These are phyloP conservation scores for Laticauda colubrina DNA, from an alignment of 2,113 vertebrate species.

Conservation along the genomic window DNA sequence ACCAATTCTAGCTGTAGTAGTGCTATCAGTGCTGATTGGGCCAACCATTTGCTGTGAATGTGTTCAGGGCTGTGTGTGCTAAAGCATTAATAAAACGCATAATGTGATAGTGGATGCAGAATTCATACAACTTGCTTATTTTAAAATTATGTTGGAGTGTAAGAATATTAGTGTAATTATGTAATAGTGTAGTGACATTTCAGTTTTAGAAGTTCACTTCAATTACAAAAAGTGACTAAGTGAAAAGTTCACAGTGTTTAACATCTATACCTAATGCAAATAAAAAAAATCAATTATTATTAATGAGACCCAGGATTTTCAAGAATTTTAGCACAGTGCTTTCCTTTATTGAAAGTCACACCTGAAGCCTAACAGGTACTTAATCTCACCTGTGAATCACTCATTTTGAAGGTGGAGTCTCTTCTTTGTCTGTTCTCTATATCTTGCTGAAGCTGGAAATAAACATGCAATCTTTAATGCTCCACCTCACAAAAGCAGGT, in stretches of 20 bases:
- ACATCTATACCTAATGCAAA: not conserved
- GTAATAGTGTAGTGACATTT: not conserved
- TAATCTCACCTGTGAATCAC: slow-evolving; percentile 77
- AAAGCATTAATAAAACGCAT: not conserved
- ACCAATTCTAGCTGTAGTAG: not conserved
- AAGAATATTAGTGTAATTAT: not conserved
- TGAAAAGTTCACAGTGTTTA: not conserved
- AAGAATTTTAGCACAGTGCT: not conserved
- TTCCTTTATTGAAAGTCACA: slow-evolving; percentile 11
- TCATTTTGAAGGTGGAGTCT: slow-evolving; percentile 68
- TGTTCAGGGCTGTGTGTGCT: not conserved
- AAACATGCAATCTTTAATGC: not conserved
- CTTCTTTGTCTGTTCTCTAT: slow-evolving; percentile 40
- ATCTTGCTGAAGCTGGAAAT: slow-evolving; percentile 61
- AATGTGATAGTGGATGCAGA: not conserved
- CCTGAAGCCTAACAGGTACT: not conserved
- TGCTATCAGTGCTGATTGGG: not conserved
- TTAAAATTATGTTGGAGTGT: not conserved
- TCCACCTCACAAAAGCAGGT: not conserved
- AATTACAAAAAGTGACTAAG: not conserved
- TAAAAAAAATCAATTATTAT: not conserved
- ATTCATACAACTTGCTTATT: not conserved
- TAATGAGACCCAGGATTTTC: not conserved
- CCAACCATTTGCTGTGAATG: not conserved
- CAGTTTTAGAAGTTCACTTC: not conserved